Percentiles rank a stretch among this genome's conserved stretches.
Evolutionary conservation across 2,797 vertebrate genomes (phyloP).

Genomic region (Vespertilio murinus): DNA sequence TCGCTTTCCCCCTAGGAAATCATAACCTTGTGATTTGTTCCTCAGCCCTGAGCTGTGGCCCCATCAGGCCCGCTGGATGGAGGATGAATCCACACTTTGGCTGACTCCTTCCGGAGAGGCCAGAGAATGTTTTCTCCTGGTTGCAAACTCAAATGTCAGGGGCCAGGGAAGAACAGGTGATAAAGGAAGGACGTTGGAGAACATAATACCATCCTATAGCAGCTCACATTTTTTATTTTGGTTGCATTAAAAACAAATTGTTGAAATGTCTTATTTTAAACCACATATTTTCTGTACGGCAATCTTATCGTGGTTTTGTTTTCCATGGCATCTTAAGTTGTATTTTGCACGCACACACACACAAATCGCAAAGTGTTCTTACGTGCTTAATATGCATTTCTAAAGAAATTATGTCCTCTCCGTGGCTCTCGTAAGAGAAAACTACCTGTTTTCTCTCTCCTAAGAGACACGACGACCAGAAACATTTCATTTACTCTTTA

Average conservation of each 20-base stretch:
- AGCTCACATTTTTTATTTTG: neutral
- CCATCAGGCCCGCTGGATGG: neutral
- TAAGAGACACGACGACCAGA: neutral
- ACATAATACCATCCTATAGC: neutral
- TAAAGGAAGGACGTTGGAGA: neutral
- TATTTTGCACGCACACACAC: neutral
- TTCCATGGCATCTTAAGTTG: neutral
- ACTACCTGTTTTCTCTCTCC: neutral
- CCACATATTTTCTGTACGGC: neutral
- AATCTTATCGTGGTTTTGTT: neutral
- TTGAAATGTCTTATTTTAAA: neutral
- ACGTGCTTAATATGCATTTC: neutral
- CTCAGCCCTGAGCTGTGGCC: neutral
- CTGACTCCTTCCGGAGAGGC: neutral
- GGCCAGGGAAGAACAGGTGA: neutral
- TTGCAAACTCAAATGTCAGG: slow-evolving; percentile 5
- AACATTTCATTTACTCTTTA: neutral
- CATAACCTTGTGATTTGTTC: neutral
- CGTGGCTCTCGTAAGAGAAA: neutral
- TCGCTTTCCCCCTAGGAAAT: neutral
- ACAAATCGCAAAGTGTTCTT: neutral
- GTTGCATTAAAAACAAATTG: neutral
- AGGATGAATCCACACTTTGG: neutral
- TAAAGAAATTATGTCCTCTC: slow-evolving; percentile 4
- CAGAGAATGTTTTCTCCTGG: neutral